These are phyloP conservation scores for Lamproptera curius DNA, from an alignment of 2,888 invertebrate genomes.

Conservation along the genomic window DNA sequence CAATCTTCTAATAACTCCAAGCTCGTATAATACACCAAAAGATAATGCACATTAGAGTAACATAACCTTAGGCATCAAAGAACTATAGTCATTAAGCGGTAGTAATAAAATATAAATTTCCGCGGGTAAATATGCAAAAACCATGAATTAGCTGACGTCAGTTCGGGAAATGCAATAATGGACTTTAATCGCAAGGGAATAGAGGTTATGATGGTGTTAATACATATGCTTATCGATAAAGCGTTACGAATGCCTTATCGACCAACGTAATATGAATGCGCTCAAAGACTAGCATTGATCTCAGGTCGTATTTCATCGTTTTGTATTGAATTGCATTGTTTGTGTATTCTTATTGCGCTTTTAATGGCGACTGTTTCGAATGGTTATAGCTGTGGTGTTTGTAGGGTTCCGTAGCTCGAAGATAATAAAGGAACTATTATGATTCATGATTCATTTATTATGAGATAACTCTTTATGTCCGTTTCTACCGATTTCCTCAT, in stretches of 20 bases:
- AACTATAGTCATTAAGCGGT: background rate
- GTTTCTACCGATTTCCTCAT: too few species aligned
- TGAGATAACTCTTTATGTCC: too few species aligned
- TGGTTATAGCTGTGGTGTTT: too few species aligned
- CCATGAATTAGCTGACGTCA: background rate
- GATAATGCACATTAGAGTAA: background rate
- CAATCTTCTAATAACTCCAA: background rate
- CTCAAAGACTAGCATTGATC: conserved; percentile 1
- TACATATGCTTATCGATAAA: conserved; percentile 15
- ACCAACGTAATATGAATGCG: conserved; percentile 3
- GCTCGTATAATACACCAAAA: too few species aligned
- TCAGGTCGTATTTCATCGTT: conserved; percentile 6
- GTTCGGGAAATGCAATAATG: background rate
- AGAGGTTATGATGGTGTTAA: conserved; percentile 7
- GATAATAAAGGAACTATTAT: too few species aligned
- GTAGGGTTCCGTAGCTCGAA: too few species aligned
- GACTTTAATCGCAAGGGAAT: conserved; percentile 1
- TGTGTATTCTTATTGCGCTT: too few species aligned
- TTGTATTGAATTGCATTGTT: too few species aligned
- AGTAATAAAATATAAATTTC: conserved; percentile 1
- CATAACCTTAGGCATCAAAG: background rate
- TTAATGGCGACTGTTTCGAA: too few species aligned
- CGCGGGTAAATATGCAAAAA: conserved; percentile 1
- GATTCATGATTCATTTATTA: too few species aligned
- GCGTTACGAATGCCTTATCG: conserved; percentile 17